These are phyloP conservation scores for Coecobrya sp. DNA, from an alignment of 2,888 invertebrate species.

Conservation along the genomic window DNA sequence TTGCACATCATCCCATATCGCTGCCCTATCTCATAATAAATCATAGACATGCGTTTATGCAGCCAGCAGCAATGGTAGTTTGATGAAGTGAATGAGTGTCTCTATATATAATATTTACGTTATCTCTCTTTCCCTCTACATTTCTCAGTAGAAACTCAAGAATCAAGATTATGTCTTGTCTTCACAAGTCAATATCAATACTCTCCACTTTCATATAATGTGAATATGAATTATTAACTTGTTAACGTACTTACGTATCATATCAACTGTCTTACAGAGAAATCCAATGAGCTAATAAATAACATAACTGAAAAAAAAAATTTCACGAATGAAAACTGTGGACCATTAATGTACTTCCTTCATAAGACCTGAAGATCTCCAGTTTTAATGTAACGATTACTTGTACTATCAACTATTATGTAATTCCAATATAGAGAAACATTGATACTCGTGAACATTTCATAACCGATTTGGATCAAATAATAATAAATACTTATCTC, in stretches of 20 bases:
- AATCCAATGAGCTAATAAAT: constrained; percentile 25
- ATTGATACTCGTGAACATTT: background rate
- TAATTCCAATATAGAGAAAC: background rate
- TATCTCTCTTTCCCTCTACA: background rate
- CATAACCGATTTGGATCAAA: constrained; percentile 1
- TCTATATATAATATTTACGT: constrained; percentile 8
- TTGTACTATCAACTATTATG: background rate
- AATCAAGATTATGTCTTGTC: constrained; percentile 11
- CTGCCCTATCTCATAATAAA: constrained; percentile 21
- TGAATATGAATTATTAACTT: background rate
- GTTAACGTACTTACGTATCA: constrained; percentile 12
- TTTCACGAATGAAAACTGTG: constrained; percentile 25
- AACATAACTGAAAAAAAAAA: background rate
- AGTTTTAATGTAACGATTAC: background rate
- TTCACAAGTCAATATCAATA: constrained; percentile 19
- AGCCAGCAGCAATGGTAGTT: background rate
- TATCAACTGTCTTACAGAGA: constrained; percentile 2
- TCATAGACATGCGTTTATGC: constrained; percentile 50
- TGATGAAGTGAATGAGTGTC: constrained; percentile 24
- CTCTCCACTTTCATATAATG: constrained; percentile 16
- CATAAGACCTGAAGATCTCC: background rate
- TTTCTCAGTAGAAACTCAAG: background rate
- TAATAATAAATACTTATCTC: constrained; percentile 10
- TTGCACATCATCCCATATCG: constrained; percentile 1
- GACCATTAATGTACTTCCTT: constrained; percentile 17